Base-by-base conservation (phyloP, 2,888 invertebrate species). In the Nymphalis urticae region DNA sequence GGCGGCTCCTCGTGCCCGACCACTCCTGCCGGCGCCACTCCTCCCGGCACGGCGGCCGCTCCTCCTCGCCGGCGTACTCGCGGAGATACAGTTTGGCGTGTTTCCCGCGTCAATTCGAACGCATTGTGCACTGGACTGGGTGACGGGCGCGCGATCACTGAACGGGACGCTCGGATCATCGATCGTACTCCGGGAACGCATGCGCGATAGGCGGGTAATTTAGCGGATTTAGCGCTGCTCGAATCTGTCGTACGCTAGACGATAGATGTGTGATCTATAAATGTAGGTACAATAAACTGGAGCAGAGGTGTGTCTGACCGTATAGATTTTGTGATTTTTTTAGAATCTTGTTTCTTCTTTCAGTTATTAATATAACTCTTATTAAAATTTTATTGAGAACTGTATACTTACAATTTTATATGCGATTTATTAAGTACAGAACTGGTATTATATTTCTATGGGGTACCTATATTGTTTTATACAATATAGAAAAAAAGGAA, bases 1-100 rank as follows among this genome's bases (percentile, higher is more conserved):
- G 84, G 94, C 91, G 88, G 76, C 94, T 89, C 95, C 96, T 93
- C 95, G 88, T 70, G 76, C 78, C 77, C 80, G 86, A 75, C 88
- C 93, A 92, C 75, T 93, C 90, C 81, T 89, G 88, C 80, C 92
- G 93, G 76, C 94, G 92, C 84, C 93, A 93, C 75, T 93, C 89
- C 81, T 90, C 91, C 80, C 90, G 90, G 83, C 91, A 87, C 84
- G 90, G 80, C 90, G 90, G 85, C 93, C 92, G 85, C 90, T 94
- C 87, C 88, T 88, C 94, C 88, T 90, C 94, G 85, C 81, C 93
- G 84, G 88, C 90, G 88, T 92, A 92, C 88, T 92, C 92, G 85
- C 92, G 90, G 84, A 92, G 92, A 92, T 92, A 92, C 92, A 92
- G 92, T 90, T 92, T 90, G 92, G 79, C 86, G 85, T 82, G 85